Evolutionary conservation across 2,888 invertebrate species (phyloP).

Genomic region (Dorcus hopei): DNA sequence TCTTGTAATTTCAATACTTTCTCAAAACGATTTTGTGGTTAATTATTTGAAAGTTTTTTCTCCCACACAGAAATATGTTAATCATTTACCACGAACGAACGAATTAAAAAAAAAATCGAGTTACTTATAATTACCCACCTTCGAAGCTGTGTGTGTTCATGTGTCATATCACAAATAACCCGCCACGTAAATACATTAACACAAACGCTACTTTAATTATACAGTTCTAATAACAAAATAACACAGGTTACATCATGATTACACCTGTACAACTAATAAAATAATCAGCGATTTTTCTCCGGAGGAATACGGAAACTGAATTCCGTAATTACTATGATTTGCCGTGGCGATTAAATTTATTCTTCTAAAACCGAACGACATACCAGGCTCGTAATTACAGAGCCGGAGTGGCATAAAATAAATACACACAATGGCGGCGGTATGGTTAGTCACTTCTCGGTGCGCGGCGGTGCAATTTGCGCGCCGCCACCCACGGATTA

Average conservation of each 20-base stretch:
- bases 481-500: slow-evolving; percentile 17
- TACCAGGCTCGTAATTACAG: slow-evolving; percentile 10
- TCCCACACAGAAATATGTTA: too few relatives aligned
- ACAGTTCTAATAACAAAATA: background rate
- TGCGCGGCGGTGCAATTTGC: slow-evolving; percentile 10
- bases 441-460: slow-evolving; percentile 16
- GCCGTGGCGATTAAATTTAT: slow-evolving; percentile 10
- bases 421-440: slow-evolving; percentile 11
- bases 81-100: too few relatives aligned
- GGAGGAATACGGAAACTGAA: slow-evolving; percentile 2
- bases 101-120: too few relatives aligned
- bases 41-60: too few relatives aligned
- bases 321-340: slow-evolving; percentile 5
- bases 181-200: too few relatives aligned
- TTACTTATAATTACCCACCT: too few relatives aligned
- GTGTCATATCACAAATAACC: too few relatives aligned
- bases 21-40: too few relatives aligned
- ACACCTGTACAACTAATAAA: background rate
- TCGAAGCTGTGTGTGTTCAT: too few relatives aligned
- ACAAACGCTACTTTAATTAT: too few relatives aligned
- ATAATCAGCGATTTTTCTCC: background rate
- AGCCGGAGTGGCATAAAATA: slow-evolving; percentile 3
- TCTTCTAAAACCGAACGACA: background rate
- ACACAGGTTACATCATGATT: background rate
- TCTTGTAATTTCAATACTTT: too few relatives aligned